phyloP scores from a whole-genome alignment of 1,140 invertebrate genomes.

The Mactra quadrangularis region DNA sequence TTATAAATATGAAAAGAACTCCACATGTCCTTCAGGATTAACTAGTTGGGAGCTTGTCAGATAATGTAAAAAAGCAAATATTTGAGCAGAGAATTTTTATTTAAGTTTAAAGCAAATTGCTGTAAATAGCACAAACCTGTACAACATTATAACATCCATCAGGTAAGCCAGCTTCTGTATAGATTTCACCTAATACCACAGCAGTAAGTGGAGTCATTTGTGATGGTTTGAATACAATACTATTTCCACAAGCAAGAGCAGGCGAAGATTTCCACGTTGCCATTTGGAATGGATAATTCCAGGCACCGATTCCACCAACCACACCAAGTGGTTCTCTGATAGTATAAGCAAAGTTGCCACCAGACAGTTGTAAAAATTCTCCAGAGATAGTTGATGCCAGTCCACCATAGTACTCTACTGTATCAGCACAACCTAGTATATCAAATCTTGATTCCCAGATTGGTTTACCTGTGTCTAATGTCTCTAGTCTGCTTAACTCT shows the following conservation, averaged over 20 bases:
- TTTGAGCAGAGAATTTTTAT: too few species aligned
- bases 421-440: conserved; percentile 84
- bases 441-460: conserved; percentile 85
- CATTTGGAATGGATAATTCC: conserved; percentile 87
- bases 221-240: conserved; percentile 86
- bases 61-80: too few species aligned
- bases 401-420: conserved; percentile 84
- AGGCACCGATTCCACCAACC: conserved; percentile 86
- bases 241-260: conserved; percentile 86
- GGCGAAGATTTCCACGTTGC: conserved; percentile 85
- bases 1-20: too few species aligned
- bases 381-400: conserved; percentile 80
- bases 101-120: too few species aligned
- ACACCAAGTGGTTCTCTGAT: conserved; percentile 86
- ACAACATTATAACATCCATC: conserved; percentile 86
- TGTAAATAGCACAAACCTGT: conserved; percentile 84
- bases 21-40: too few species aligned
- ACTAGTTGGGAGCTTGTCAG: too few species aligned
- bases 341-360: conserved; percentile 84
- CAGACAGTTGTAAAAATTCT: conserved; percentile 79
- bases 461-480: conserved; percentile 85
- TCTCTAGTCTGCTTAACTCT: conserved; percentile 82
- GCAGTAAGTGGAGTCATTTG: conserved; percentile 85
- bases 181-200: conserved; percentile 85
- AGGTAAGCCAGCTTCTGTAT: conserved; percentile 85